Percentiles rank a stretch among this genome's conserved stretches.
These are phyloP conservation scores for Notolepis coatsorum DNA, from an alignment of 2,797 vertebrate genomes.

Conservation along the genomic window DNA sequence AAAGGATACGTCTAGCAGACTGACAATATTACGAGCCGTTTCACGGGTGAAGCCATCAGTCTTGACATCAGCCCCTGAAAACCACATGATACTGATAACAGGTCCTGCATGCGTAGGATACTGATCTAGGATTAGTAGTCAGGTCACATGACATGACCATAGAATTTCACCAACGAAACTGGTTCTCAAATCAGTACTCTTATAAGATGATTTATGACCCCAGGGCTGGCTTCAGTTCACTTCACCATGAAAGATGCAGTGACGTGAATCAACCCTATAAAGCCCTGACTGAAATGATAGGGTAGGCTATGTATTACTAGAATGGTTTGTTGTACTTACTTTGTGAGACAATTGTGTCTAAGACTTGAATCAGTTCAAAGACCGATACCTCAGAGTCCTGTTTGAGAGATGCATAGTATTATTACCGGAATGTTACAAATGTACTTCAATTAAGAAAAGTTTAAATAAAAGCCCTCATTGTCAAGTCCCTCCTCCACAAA, in stretches of 20 bases:
- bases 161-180: no score
- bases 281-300: no score
- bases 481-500: not conserved
- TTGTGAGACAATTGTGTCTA: constrained; percentile 86
- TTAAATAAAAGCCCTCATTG: not conserved
- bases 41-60: constrained; percentile 78
- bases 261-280: no score
- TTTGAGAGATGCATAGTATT: constrained; percentile 16
- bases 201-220: no score
- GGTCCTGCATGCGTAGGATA: no score
- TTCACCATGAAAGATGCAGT: no score
- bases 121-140: no score
- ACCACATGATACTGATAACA: not conserved
- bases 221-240: no score
- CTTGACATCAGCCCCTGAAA: constrained; percentile 76
- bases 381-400: constrained; percentile 90
- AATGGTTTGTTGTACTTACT: constrained; percentile 75
- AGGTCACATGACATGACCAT: no score
- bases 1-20: constrained; percentile 83
- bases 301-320: not conserved
- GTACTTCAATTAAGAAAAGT: not conserved
- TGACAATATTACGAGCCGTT: constrained; percentile 78
- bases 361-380: constrained; percentile 85
- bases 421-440: no score
- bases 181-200: no score